phyloP scores from a whole-genome alignment of 1,140 invertebrate genomes.

The Cepaea nemoralis region DNA sequence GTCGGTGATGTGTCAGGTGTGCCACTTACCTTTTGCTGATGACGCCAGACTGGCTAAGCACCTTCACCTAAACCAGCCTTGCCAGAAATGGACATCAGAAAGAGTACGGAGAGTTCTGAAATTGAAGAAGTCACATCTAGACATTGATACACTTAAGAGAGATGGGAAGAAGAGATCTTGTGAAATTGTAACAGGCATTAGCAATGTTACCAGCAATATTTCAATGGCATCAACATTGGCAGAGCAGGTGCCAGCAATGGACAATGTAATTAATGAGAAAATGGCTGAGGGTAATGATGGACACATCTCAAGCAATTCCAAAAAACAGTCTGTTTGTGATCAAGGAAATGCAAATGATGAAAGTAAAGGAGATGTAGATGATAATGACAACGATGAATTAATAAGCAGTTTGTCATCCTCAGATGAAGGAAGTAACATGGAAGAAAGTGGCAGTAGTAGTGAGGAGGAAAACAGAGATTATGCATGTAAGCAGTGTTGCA shows the following conservation, averaged over 20 bases:
- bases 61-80: background rate
- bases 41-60: background rate
- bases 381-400: background rate
- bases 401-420: background rate
- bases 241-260: background rate
- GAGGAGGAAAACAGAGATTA: background rate
- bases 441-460: slow-evolving; percentile 6
- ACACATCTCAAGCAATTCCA: background rate
- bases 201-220: background rate
- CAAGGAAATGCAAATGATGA: background rate
- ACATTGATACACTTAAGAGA: background rate
- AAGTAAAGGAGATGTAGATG: no score
- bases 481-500: slow-evolving; percentile 19
- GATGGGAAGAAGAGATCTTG: background rate
- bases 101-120: background rate
- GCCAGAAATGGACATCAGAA: background rate
- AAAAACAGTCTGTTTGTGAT: background rate
- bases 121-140: background rate
- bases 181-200: background rate
- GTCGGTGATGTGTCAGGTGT: background rate
- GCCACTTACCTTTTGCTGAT: background rate
- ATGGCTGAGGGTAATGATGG: no score
- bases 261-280: background rate
- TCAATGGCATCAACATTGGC: background rate
- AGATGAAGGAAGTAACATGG: background rate